Percentiles rank a stretch among this genome's conserved stretches.
phyloP scores from a whole-genome alignment of 2,888 invertebrate species.

The Troides aeacus region DNA sequence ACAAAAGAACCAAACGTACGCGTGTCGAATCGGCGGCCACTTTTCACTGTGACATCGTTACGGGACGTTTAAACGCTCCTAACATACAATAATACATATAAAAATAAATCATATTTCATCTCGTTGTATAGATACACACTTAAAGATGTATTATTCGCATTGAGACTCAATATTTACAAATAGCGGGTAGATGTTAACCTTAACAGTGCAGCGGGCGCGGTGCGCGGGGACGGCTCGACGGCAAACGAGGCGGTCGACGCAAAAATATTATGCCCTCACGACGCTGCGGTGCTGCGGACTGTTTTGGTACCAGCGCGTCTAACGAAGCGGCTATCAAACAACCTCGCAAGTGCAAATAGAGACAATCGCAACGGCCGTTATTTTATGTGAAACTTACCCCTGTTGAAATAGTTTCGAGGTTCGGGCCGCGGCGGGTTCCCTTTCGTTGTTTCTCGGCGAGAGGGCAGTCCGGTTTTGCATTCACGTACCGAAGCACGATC shows the following conservation, averaged over 20 bases:
- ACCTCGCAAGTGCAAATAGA: conserved; percentile 36
- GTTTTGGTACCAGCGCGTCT: conserved; percentile 46
- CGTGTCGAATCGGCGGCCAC: conserved; percentile 60
- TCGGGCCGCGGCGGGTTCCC: conserved; percentile 57
- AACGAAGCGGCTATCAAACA: not conserved
- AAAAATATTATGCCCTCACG: no score
- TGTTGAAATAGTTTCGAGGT: conserved; percentile 54
- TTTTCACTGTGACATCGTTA: conserved; percentile 61
- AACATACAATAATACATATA: conserved; percentile 37
- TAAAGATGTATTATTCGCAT: conserved; percentile 36
- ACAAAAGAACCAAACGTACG: conserved; percentile 74
- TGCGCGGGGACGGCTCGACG: no score
- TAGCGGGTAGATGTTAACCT: conserved; percentile 61
- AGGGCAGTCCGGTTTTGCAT: conserved; percentile 77
- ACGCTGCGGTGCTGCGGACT: conserved; percentile 44
- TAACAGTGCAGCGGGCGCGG: conserved; percentile 38
- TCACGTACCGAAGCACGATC: conserved; percentile 76
- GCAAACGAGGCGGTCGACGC: no score
- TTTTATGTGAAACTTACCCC: conserved; percentile 56
- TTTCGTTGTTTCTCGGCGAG: conserved; percentile 60
- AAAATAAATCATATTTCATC: conserved; percentile 33
- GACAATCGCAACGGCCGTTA: conserved; percentile 34
- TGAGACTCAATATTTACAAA: conserved; percentile 61
- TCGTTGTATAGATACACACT: conserved; percentile 16
- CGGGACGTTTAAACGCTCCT: conserved; percentile 43